Conservation (phyloP, 1,140 invertebrate genomes). For the Temnothorax nylanderi region DNA sequence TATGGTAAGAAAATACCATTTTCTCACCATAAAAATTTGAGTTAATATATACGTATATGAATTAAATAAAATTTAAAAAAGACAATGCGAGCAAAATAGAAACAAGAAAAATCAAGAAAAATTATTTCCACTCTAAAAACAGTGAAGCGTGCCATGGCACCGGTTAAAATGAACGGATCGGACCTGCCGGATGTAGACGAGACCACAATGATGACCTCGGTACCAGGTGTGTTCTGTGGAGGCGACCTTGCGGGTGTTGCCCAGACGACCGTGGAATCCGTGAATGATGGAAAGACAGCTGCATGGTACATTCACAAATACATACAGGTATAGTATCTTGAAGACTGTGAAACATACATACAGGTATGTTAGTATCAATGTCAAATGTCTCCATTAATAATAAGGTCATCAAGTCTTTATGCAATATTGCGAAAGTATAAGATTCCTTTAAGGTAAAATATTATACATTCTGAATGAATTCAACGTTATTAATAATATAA, state of each 20-base stretch:
- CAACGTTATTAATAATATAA: neutral
- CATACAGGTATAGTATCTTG: conserved; percentile 88
- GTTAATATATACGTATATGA: neutral
- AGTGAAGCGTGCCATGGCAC: conserved; percentile 89
- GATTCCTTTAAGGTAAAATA: neutral
- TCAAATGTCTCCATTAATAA: neutral
- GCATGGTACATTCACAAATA: conserved; percentile 98
- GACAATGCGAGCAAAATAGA: neutral
- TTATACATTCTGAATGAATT: neutral
- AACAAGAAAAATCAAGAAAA: neutral
- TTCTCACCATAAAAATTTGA: neutral
- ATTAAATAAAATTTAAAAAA: neutral
- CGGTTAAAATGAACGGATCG: conserved; percentile 92
- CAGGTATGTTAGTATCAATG: conserved; percentile 77
- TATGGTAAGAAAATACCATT: neutral
- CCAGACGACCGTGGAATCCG: conserved; percentile 98
- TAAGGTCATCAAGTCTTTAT: neutral
- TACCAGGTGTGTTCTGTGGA: conserved; percentile 94
- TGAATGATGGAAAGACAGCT: conserved; percentile 99
- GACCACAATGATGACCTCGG: conserved; percentile 92
- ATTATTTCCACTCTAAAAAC: conserved; percentile 9
- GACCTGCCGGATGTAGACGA: conserved; percentile 92
- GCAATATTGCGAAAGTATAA: neutral
- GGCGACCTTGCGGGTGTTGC: conserved; percentile 97
- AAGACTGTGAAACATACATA: too few relatives aligned